phyloP scores from a whole-genome alignment of 30 jellyfish, hydroid and myxozoan genomes.

The Aurelia aurita region DNA sequence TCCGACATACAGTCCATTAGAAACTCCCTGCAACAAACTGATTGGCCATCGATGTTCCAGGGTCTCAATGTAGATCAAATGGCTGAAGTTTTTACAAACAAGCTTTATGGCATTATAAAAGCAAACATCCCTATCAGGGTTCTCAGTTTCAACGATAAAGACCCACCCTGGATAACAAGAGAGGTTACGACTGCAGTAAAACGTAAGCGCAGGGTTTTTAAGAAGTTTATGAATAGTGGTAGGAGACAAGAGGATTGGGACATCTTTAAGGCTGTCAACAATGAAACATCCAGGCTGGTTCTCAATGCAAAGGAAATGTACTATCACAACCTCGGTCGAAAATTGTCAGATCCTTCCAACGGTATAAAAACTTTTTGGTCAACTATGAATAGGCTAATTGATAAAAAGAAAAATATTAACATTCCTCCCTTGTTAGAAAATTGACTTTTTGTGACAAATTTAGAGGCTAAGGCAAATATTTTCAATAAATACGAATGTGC shows the following conservation, averaged over 20 bases:
- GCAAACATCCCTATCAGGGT: not conserved
- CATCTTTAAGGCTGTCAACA: not conserved
- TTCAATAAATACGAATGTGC: constrained; percentile 37
- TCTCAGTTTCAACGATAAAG: constrained; percentile 1
- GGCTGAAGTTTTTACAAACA: constrained; percentile 28
- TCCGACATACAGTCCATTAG: constrained; percentile 34
- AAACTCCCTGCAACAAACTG: constrained; percentile 32
- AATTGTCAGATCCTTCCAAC: constrained; percentile 30
- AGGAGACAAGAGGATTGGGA: constrained; percentile 49
- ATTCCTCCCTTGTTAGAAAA: constrained; percentile 15
- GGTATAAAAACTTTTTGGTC: constrained; percentile 47
- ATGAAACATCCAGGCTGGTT: constrained; percentile 48
- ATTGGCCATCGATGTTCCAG: constrained; percentile 38
- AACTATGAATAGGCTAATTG: constrained; percentile 32
- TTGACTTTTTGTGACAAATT: constrained; percentile 27
- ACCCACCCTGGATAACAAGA: constrained; percentile 43
- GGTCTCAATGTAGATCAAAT: constrained; percentile 18
- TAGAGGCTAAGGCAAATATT: constrained; percentile 47
- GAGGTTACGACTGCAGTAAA: constrained; percentile 16
- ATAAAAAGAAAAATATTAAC: constrained; percentile 10
- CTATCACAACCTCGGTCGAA: constrained; percentile 46
- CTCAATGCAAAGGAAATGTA: constrained; percentile 44
- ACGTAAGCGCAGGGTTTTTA: constrained; percentile 31
- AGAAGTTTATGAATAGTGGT: constrained; percentile 37
- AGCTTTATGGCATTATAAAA: not conserved